These are phyloP conservation scores for Ascidia mentula DNA, from an alignment of 23 tunicate genomes.

Conservation along the genomic window DNA sequence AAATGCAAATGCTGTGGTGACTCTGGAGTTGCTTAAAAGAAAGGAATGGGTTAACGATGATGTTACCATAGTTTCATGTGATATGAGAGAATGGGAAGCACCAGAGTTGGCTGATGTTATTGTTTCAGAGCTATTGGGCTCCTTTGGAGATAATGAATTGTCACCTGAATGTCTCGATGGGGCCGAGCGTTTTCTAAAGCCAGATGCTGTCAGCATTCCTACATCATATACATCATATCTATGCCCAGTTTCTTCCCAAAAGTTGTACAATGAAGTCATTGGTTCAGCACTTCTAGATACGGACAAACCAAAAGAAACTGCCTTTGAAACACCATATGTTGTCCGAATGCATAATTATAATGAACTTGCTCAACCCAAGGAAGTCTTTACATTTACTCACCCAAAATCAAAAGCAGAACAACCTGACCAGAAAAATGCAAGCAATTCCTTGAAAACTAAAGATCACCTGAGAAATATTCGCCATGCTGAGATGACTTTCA, in stretches of 20 bases:
- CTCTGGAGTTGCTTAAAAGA: slow-evolving; percentile 48
- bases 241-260: slow-evolving; percentile 93
- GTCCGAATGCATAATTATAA: slow-evolving; percentile 90
- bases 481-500: slow-evolving; percentile 32
- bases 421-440: not conserved
- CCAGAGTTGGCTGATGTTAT: slow-evolving; percentile 91
- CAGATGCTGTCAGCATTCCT: slow-evolving; percentile 88
- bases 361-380: slow-evolving; percentile 61
- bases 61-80: slow-evolving; percentile 83
- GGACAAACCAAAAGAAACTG: slow-evolving; percentile 71
- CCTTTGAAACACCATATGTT: slow-evolving; percentile 95
- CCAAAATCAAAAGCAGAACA: slow-evolving; percentile 40
- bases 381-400: slow-evolving; percentile 85
- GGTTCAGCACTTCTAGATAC: slow-evolving; percentile 27
- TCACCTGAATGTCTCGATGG: slow-evolving; percentile 99
- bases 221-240: slow-evolving; percentile 83
- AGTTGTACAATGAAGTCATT: slow-evolving; percentile 81
- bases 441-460: not conserved
- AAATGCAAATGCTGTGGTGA: slow-evolving; percentile 78
- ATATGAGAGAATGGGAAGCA: slow-evolving; percentile 90
- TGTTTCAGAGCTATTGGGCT: slow-evolving; percentile 97
- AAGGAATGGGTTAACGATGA: slow-evolving; percentile 86
- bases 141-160: slow-evolving; percentile 97
- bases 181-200: slow-evolving; percentile 75
- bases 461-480: slow-evolving; percentile 44